A percentile compares a stretch with the other conserved stretches of the same genome.
Evolutionary conservation across 2,888 invertebrate genomes (phyloP).

Genomic region (Spicauda simplicius): DNA sequence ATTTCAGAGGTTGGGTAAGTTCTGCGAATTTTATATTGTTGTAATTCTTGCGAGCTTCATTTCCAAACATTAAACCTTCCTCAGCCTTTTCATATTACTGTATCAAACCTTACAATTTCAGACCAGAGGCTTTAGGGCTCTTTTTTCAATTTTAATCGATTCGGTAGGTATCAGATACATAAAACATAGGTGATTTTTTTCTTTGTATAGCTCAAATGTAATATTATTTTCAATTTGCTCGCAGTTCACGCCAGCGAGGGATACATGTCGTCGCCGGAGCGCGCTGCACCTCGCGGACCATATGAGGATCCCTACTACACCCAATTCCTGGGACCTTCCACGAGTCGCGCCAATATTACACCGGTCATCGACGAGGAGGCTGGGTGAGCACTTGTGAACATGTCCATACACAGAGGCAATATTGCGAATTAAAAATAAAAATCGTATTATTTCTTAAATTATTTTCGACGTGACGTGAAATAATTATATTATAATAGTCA

Average conservation of each 20-base stretch:
- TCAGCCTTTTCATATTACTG: no score
- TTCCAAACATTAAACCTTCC: no score
- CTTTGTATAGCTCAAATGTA: neutral
- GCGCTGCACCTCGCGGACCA: conserved; percentile 88
- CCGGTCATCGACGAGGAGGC: conserved; percentile 97
- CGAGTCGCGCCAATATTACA: conserved; percentile 89
- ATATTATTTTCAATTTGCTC: conserved; percentile 5
- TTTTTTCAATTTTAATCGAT: neutral
- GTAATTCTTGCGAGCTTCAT: no score
- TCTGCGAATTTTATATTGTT: neutral
- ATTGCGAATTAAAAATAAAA: no score
- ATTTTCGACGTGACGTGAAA: no score
- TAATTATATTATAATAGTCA: no score
- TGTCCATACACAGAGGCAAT: neutral
- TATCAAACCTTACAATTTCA: neutral
- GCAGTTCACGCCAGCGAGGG: conserved; percentile 81
- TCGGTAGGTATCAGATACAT: neutral
- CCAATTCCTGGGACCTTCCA: conserved; percentile 89
- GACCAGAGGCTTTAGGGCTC: conserved; percentile 7
- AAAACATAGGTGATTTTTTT: neutral
- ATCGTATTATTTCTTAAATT: no score
- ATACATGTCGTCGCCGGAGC: conserved; percentile 95
- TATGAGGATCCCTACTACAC: conserved; percentile 96
- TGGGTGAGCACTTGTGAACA: conserved; percentile 76
- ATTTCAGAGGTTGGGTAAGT: neutral